Conservation (phyloP, 92 coral and sea anemone species). For the Heteractis magnifica region DNA sequence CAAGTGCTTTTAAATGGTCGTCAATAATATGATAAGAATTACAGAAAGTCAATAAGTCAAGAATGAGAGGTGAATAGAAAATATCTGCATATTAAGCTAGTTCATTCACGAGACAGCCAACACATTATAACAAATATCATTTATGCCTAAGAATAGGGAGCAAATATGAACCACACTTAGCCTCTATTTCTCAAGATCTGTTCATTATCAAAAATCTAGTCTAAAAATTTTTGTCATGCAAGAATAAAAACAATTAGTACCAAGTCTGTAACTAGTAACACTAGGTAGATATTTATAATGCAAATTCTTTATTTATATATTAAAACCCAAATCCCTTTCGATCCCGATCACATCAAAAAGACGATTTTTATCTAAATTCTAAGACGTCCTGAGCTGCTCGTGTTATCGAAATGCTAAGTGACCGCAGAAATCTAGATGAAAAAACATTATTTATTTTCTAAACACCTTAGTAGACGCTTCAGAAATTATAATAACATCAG, state of each 20-base stretch:
- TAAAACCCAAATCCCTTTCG: background rate
- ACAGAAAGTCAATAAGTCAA: constrained; percentile 4
- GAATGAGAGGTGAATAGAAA: background rate
- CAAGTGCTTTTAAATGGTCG: constrained; percentile 1
- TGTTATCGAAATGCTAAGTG: constrained; percentile 1
- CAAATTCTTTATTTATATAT: background rate
- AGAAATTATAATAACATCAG: background rate
- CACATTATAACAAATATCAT: background rate
- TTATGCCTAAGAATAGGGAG: too few species aligned
- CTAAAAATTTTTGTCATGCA: too few species aligned
- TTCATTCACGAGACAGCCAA: background rate
- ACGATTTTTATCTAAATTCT: constrained; percentile 7
- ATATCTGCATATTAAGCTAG: background rate
- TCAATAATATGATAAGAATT: background rate
- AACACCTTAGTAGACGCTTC: background rate
- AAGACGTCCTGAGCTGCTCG: background rate
- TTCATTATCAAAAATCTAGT: too few species aligned
- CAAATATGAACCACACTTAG: too few species aligned
- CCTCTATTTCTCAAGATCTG: too few species aligned
- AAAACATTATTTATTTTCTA: background rate
- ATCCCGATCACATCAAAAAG: background rate
- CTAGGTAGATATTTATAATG: background rate
- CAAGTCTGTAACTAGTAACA: background rate
- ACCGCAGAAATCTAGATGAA: background rate
- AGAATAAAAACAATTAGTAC: background rate